phyloP scores from a whole-genome alignment of 2,888 invertebrate species.

The Drosophila ustulata region DNA sequence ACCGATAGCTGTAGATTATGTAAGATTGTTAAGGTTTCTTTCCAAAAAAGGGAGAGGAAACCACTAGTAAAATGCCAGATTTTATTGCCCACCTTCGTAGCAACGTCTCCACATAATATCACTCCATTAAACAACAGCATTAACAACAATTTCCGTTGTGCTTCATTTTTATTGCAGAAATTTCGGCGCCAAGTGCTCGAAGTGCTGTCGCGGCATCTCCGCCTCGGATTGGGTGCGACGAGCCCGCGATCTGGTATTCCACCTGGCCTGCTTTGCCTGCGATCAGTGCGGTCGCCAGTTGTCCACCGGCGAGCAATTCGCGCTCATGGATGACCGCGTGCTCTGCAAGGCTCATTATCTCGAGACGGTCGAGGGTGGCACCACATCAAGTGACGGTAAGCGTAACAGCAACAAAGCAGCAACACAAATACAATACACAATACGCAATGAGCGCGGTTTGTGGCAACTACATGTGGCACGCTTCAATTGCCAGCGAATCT shows the following conservation, averaged over 20 bases:
- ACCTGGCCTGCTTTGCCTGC: conserved; percentile 99
- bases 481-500: conserved; percentile 55
- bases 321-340: conserved; percentile 96
- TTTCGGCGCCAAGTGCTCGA: conserved; percentile 98
- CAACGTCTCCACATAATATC: not conserved
- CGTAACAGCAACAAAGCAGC: conserved; percentile 41
- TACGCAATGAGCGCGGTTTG: conserved; percentile 24
- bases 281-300: conserved; percentile 97
- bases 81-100: not conserved
- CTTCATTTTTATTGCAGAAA: conserved; percentile 88
- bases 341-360: conserved; percentile 99
- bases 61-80: not conserved
- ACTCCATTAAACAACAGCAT: conserved; percentile 9
- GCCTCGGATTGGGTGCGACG: conserved; percentile 99
- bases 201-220: conserved; percentile 96
- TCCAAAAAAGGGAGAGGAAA: not conserved
- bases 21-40: not conserved
- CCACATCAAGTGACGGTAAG: conserved; percentile 95
- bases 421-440: not conserved
- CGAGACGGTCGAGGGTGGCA: conserved; percentile 96
- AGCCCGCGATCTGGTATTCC: conserved; percentile 97
- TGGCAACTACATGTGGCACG: conserved; percentile 59
- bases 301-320: conserved; percentile 98
- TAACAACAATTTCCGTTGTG: conserved; percentile 62
- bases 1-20: not conserved